Conservation (phyloP, 2,113 vertebrate genomes). For the Cyrtonyx montezumae region DNA sequence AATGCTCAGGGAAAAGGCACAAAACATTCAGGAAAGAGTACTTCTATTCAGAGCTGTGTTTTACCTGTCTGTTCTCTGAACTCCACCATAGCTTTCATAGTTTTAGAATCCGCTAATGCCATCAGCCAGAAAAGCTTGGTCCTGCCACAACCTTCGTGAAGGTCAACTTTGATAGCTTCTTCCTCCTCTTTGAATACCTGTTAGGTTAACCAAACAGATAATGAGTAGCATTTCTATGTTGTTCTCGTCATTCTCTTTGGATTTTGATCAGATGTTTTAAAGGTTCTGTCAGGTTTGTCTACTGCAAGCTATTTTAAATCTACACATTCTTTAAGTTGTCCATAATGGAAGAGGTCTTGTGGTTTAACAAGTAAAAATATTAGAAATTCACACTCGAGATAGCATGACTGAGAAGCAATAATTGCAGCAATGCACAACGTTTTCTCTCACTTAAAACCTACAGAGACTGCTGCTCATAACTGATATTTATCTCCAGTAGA, state of each 20-base stretch:
- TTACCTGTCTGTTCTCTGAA: conserved; percentile 98
- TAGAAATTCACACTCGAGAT: not conserved
- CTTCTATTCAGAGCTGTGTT: not conserved
- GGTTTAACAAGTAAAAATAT: not conserved
- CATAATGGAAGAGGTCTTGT: not conserved
- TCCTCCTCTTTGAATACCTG: conserved; percentile 99
- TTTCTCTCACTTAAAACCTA: not conserved
- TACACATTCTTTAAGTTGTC: not conserved
- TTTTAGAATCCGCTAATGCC: conserved; percentile 98
- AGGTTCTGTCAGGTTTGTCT: not conserved
- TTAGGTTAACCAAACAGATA: conserved; percentile 29
- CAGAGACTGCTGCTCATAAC: not conserved
- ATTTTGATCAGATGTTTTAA: not conserved
- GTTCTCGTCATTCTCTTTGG: not conserved
- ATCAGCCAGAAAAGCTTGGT: conserved; percentile 99
- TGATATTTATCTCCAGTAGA: not conserved
- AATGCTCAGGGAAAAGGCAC: not conserved
- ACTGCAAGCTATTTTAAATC: not conserved
- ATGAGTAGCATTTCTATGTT: not conserved
- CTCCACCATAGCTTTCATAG: conserved; percentile 99
- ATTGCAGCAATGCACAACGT: not conserved
- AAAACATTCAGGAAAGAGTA: not conserved
- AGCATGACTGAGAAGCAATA: not conserved
- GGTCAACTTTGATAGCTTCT: conserved; percentile 98
- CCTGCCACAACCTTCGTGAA: conserved; percentile 97